These are phyloP conservation scores for Hormaphis cornu DNA, from an alignment of 1,140 invertebrate genomes.

Conservation along the genomic window DNA sequence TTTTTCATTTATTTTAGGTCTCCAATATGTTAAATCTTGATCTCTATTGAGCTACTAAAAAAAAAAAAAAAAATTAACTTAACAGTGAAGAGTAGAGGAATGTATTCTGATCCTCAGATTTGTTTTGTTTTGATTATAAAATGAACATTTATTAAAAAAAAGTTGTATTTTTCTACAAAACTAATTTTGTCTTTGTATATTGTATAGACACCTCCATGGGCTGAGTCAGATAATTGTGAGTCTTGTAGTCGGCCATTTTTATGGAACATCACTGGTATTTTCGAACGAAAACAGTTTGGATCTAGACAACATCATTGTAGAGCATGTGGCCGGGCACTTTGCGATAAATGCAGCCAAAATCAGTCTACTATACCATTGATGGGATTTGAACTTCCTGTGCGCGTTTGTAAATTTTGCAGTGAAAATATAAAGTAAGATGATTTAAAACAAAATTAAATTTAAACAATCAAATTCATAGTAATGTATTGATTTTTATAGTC, in stretches of 20 bases:
- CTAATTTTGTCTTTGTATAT: background rate
- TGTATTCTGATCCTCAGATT: too few species aligned
- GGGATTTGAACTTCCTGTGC: constrained; percentile 96
- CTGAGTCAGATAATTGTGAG: constrained; percentile 86
- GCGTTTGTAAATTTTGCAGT: constrained; percentile 89
- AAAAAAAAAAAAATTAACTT: too few species aligned
- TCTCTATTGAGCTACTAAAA: background rate
- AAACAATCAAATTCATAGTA: background rate
- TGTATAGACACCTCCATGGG: constrained; percentile 78
- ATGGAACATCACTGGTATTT: constrained; percentile 97
- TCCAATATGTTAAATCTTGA: background rate
- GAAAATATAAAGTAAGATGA: constrained; percentile 43
- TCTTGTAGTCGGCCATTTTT: constrained; percentile 91
- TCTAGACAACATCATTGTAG: constrained; percentile 83
- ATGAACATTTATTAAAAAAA: too few species aligned
- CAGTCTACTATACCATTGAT: constrained; percentile 82
- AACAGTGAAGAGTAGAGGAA: too few species aligned
- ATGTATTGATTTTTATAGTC: constrained; percentile 50
- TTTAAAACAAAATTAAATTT: background rate
- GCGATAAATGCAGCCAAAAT: constrained; percentile 81
- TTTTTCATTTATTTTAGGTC: too few species aligned
- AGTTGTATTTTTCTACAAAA: background rate
- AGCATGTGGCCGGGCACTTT: constrained; percentile 85
- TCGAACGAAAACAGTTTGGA: constrained; percentile 88
- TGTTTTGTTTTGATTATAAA: too few species aligned